Evolutionary conservation across 2,888 invertebrate species (phyloP).

Genomic region (Alloplasta piceator): DNA sequence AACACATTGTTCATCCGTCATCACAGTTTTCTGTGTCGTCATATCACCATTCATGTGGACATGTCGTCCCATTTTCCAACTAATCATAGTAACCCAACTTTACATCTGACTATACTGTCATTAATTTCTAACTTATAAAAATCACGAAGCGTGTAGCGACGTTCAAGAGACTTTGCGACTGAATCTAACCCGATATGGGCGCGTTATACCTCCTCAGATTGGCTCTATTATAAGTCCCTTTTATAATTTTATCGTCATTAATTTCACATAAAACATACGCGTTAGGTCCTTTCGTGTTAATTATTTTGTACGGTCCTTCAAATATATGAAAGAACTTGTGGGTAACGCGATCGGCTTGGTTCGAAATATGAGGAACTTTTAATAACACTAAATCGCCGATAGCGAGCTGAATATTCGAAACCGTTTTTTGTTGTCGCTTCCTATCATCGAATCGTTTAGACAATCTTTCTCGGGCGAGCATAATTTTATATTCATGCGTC

Average conservation of each 20-base stretch:
- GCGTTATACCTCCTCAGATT: slow-evolving; percentile 11
- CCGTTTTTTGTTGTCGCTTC: slow-evolving; percentile 24
- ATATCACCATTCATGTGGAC: background rate
- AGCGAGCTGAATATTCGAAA: background rate
- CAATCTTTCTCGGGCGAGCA: background rate
- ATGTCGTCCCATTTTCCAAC: background rate
- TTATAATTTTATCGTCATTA: background rate
- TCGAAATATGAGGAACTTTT: slow-evolving; percentile 30
- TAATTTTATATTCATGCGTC: background rate
- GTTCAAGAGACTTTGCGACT: background rate
- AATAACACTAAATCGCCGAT: slow-evolving; percentile 17
- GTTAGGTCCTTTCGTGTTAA: background rate
- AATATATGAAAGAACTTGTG: slow-evolving; percentile 44
- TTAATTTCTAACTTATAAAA: no score
- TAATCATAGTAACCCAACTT: background rate
- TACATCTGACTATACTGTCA: background rate
- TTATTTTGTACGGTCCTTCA: slow-evolving; percentile 25
- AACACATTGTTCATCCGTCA: no score
- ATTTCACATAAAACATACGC: background rate
- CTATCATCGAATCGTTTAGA: slow-evolving; percentile 44
- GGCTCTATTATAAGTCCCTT: slow-evolving; percentile 16
- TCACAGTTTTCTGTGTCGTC: background rate
- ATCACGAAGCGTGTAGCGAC: background rate
- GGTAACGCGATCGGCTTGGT: background rate
- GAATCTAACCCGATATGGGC: background rate